These are phyloP conservation scores for Phasianus colchicus DNA, from an alignment of 2,113 vertebrate species.

Conservation along the genomic window DNA sequence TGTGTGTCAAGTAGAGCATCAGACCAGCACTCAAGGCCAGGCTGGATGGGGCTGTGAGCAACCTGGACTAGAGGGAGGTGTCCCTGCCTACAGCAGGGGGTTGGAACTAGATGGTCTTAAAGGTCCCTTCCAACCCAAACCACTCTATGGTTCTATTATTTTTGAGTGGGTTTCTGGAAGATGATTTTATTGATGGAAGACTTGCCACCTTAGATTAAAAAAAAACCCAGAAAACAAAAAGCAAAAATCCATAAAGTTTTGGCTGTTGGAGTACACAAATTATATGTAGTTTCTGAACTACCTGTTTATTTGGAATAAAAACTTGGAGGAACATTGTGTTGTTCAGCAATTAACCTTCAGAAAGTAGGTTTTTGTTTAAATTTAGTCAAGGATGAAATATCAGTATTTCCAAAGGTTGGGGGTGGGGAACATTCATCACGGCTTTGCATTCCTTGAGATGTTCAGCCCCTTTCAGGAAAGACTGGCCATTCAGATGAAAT, in stretches of 20 bases:
- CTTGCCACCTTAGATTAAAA: background rate
- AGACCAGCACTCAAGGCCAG: no score
- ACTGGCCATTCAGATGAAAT: background rate
- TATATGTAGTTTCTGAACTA: background rate
- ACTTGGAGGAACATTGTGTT: background rate
- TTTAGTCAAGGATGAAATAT: background rate
- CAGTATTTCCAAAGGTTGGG: background rate
- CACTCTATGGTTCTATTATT: no score
- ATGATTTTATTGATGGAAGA: background rate
- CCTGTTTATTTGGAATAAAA: background rate
- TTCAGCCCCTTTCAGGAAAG: background rate
- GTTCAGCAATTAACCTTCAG: background rate
- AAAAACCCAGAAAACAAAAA: background rate
- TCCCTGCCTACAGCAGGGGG: no score
- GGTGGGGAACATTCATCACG: no score
- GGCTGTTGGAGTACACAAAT: background rate
- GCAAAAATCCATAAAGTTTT: accelerated
- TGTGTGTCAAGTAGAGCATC: background rate
- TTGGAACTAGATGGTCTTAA: no score
- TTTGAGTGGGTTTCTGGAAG: background rate
- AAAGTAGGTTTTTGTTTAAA: background rate
- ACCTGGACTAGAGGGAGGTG: no score
- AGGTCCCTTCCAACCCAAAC: no score
- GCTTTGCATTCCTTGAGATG: background rate
- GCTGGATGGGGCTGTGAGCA: no score